Conservation (phyloP, 2,113 vertebrate genomes). For the Myotis yumanensis region DNA sequence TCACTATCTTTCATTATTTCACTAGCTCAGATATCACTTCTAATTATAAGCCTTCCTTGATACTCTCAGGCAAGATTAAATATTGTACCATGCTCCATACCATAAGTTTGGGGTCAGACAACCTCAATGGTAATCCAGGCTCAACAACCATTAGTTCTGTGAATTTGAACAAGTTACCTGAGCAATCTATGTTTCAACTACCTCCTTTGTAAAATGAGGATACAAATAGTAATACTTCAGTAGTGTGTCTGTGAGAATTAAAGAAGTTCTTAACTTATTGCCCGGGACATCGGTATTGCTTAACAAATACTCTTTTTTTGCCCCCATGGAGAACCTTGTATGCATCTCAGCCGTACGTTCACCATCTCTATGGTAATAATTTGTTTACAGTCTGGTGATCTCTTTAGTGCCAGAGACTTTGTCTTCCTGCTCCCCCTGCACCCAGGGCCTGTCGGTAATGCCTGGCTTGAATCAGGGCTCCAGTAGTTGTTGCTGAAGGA, state of each 20-base stretch:
- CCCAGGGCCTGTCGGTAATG: neutral
- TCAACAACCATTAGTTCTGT: neutral
- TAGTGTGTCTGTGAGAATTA: neutral
- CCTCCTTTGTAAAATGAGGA: neutral
- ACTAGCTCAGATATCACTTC: neutral
- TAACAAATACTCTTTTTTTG: neutral
- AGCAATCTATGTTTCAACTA: neutral
- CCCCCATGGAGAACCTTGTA: neutral
- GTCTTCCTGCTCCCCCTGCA: neutral
- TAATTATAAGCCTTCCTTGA: neutral
- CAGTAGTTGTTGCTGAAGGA: neutral
- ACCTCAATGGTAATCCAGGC: neutral
- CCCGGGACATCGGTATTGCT: neutral
- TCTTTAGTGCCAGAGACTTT: neutral
- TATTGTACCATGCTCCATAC: neutral
- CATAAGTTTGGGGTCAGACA: neutral
- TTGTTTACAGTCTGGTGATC: neutral
- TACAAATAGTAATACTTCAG: neutral
- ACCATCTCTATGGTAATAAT: neutral
- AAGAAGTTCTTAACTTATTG: neutral
- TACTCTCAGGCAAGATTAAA: constrained; percentile 12
- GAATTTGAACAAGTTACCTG: neutral
- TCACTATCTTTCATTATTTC: neutral
- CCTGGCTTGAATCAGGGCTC: neutral
- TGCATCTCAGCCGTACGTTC: neutral